Evolutionary conservation across 2,888 invertebrate species (phyloP), one percentile per base, ranked within the genome.

Genomic region (Tineola bisselliella): DNA sequence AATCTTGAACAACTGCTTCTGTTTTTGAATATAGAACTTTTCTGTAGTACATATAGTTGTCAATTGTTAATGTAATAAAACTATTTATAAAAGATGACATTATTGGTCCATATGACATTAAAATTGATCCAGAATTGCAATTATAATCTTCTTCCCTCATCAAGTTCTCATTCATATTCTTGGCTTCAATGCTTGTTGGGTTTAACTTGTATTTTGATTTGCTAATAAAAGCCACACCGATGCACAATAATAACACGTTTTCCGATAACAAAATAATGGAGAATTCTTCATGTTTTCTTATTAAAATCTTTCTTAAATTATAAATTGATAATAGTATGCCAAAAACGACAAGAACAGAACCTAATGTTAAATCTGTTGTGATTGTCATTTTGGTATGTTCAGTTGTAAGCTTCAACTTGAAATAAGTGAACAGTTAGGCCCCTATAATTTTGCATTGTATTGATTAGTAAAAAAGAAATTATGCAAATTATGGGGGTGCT

Each of bases 11-110:
- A 38, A 65, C 64, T n/a, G n/a, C n/a, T 65, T 75, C 77, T 62
- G 79, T 74, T 62, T 78, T 76, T 0, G 70, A 68, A 31, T 68
- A 65, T 33, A 84, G 63, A 70, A 81, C 15, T 31, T 44, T 77
- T 68, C 66, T 76, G 64, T 83, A 84, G 66, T 84, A 82, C 76
- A 84, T 74, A 62, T 83, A 86, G 66, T 84, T 84, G 62, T 86
- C 80, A 62, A 87, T 80, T 0, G 84, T 67, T 1, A 86, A 69
- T 60, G 75, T 81, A 10, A 84, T 43, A 64, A 87, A 87, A 64
- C 84, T 86, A 64, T 87, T 87, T 0, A 84, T 81, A 48, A 84
- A 66, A 4, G 87, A 79, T 30, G 82, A 69, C 19, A 84, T 73
- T 13, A 82, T 63, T 0, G 86, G 86, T 44, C 84, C 84, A 15